Evolutionary conservation across 2,113 vertebrate species (phyloP).

Genomic region (Pterocles orientalis): DNA sequence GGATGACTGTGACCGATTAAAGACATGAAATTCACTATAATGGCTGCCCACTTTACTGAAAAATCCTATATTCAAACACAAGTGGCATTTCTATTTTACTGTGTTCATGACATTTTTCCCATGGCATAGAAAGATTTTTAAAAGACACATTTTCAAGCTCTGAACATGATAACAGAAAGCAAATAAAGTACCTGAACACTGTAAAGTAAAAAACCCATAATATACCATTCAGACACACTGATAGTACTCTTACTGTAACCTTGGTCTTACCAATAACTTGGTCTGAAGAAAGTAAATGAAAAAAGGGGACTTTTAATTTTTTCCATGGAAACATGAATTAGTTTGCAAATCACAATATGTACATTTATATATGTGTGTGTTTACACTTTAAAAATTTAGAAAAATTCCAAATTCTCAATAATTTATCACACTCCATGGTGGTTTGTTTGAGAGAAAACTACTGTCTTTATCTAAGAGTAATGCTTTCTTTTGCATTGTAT

Average conservation of each 20-base stretch:
- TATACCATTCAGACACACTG: neutral
- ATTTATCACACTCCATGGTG: neutral
- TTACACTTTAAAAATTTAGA: neutral
- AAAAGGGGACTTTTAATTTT: neutral
- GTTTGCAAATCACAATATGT: neutral
- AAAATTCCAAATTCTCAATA: neutral
- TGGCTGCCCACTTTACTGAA: neutral
- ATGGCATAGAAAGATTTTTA: neutral
- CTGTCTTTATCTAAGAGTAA: neutral
- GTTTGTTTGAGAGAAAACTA: neutral
- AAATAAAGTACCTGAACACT: neutral
- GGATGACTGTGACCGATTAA: neutral
- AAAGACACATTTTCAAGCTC: neutral
- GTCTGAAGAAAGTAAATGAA: neutral
- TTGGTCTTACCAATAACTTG: neutral
- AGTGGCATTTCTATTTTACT: neutral
- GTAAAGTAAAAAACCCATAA: neutral
- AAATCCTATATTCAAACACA: neutral
- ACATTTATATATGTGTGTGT: neutral
- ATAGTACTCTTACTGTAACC: neutral
- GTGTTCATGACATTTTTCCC: neutral
- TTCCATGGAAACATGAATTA: neutral
- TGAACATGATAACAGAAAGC: neutral
- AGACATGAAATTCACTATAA: neutral
- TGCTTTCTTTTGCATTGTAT: neutral